phyloP scores from a whole-genome alignment of 2,888 invertebrate genomes.

The Orthosia cruda region DNA sequence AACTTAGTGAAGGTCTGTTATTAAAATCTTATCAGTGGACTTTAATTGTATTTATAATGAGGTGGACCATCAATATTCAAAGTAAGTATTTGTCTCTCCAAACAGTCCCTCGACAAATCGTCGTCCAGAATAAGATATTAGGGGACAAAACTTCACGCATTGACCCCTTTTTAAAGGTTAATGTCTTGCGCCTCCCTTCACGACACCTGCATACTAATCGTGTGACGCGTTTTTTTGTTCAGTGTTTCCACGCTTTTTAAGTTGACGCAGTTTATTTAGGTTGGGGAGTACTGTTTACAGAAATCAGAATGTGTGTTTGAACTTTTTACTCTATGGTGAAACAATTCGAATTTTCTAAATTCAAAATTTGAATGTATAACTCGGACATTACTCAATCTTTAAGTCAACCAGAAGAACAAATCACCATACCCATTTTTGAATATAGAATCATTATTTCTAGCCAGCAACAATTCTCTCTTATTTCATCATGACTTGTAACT shows the following conservation, averaged over 20 bases:
- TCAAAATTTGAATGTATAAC: not conserved
- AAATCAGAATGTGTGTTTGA: not conserved
- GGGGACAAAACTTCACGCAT: conserved; percentile 89
- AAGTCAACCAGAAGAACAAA: too few species aligned
- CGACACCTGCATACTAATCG: conserved; percentile 88
- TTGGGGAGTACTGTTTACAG: not conserved
- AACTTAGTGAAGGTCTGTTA: conserved; percentile 49
- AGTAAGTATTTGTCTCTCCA: conserved; percentile 82
- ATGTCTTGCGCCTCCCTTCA: conserved; percentile 82
- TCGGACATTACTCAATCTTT: too few species aligned
- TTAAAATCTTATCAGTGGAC: conserved; percentile 74
- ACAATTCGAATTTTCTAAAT: not conserved
- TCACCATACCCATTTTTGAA: not conserved
- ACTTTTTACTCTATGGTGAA: too few species aligned
- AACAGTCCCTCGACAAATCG: conserved; percentile 85
- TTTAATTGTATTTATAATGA: conserved; percentile 83
- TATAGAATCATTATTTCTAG: not conserved
- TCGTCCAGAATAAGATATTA: conserved; percentile 89
- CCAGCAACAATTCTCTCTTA: not conserved
- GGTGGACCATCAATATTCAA: conserved; percentile 86
- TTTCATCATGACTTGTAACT: conserved; percentile 22
- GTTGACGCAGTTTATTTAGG: conserved; percentile 25
- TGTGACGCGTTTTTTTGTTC: conserved; percentile 44
- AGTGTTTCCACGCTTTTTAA: conserved; percentile 19
- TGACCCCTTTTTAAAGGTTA: conserved; percentile 91